Base-by-base conservation (phyloP, 2,113 vertebrate genomes). In the Cyanoliseus patagonus region DNA sequence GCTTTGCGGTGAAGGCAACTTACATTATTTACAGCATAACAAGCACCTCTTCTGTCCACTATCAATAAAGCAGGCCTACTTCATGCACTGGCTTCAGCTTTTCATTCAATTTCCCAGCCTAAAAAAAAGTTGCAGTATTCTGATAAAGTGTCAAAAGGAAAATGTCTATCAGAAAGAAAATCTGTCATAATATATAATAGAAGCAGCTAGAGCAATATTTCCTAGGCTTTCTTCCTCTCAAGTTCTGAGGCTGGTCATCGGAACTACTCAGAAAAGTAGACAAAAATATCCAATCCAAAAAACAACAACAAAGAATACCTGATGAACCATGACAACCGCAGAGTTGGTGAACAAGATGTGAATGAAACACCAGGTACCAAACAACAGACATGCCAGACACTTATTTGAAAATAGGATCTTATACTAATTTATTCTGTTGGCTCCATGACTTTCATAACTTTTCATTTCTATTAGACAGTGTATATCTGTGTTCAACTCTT, bases 121-220 rank as follows among this genome's bases (percentile, higher is more conserved):
- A 94, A 94, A 94, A 96, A 94, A 88, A 97, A 95, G 75, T 92
- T 82, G 57, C 78, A 73, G 85, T 86, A 88, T 93, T 94, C 88
- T 95, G 85, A 86, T 86, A 90, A 83, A 24, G 47, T 90, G 90
- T 69, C 85, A 95, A 85, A 90, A 90, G 25, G 79, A 95, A 94
- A 97, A 95, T 83, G n/a, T 83, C 35, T 83, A 94, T 92, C 90
- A 80, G 94, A 88, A 93, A 73, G 47, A 83, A 95, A 83, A 93
- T 92, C 95, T 94, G 79, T 95, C 96, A 94, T 91, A 93, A 90
- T 55, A 96, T 14, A 80, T 68, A 93, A 30, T 3, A 88, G 88
- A 73, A 92, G 41, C 0, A n/a, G 90, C 52, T 22, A 18, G 31
- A 80, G 57, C 30, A 81, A 91, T 86, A 67, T 69, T 94, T 67